phyloP scores from a whole-genome alignment of 92 coral and sea anemone genomes.

The Epizoanthus fatuus region DNA sequence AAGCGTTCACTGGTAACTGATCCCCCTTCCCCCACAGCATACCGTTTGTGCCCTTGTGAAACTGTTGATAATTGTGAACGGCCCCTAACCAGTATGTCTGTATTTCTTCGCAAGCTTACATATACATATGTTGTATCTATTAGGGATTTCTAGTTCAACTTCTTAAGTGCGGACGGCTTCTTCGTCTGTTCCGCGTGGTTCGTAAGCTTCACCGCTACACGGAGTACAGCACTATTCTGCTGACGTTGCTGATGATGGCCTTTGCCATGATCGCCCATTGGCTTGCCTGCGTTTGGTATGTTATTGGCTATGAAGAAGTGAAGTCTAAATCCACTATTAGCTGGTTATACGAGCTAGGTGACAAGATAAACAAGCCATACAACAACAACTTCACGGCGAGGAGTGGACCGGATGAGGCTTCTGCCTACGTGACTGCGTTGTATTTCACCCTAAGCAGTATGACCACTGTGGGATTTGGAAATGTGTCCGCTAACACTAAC shows the following conservation, averaged over 20 bases:
- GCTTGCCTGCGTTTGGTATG: conserved; percentile 93
- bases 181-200: conserved; percentile 91
- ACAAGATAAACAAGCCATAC: conserved; percentile 78
- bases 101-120: not conserved
- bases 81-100: not conserved
- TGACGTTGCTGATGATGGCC: conserved; percentile 87
- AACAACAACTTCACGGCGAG: conserved; percentile 58
- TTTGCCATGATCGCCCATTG: conserved; percentile 94
- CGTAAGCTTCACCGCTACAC: conserved; percentile 92
- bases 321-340: conserved; percentile 68
- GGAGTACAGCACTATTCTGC: conserved; percentile 85
- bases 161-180: conserved; percentile 89
- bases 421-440: conserved; percentile 90
- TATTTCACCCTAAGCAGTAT: conserved; percentile 92
- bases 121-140: not conserved
- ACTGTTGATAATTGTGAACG: no score
- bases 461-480: conserved; percentile 96
- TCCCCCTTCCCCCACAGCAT: not conserved
- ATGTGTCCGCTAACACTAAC: conserved; percentile 92
- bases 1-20: no score
- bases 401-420: conserved; percentile 88
- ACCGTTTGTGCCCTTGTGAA: no score
- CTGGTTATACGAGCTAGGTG: conserved; percentile 92
- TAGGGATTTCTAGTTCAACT: conserved; percentile 92
- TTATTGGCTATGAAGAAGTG: conserved; percentile 87